These are phyloP conservation scores for Lepeophtheirus nordmannii DNA, from an alignment of 2,888 invertebrate species.

Conservation along the genomic window DNA sequence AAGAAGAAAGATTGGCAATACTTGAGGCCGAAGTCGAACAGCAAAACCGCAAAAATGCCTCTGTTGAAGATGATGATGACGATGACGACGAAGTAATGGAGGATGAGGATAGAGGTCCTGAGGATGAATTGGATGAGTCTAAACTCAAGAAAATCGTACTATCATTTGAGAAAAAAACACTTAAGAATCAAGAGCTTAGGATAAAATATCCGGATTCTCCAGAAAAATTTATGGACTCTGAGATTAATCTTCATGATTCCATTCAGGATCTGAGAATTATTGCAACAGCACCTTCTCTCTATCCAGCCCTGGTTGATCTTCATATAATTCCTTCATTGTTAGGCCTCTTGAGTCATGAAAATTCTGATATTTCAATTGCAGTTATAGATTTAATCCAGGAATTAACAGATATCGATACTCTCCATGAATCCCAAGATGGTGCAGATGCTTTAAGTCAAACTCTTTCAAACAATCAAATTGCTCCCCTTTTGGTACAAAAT, in stretches of 20 bases:
- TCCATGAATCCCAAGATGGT: conserved; percentile 84
- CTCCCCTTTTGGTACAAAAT: conserved; percentile 79
- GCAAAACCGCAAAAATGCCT: conserved; percentile 25
- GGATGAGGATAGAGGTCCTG: conserved; percentile 30
- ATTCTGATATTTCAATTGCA: conserved; percentile 76
- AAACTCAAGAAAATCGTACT: conserved; percentile 72
- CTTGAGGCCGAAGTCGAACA: conserved; percentile 20
- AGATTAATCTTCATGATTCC: conserved; percentile 75
- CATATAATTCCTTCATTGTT: conserved; percentile 77
- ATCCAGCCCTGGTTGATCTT: conserved; percentile 72
- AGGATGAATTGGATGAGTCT: conserved; percentile 72
- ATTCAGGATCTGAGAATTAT: conserved; percentile 78
- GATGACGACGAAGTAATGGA: conserved; percentile 59
- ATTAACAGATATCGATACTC: conserved; percentile 84
- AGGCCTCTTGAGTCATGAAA: conserved; percentile 84
- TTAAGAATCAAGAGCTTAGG: conserved; percentile 90
- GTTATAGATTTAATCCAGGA: conserved; percentile 61
- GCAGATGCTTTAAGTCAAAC: conserved; percentile 73
- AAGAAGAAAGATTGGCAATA: conserved; percentile 11
- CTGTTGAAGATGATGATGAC: conserved; percentile 52
- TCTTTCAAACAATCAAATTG: conserved; percentile 71
- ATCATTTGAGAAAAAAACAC: conserved; percentile 80
- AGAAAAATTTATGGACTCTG: conserved; percentile 95
- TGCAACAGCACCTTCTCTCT: conserved; percentile 87
- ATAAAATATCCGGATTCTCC: conserved; percentile 94